These are phyloP conservation scores for Aeoliscus strigatus DNA, from an alignment of 2,797 vertebrate genomes.

Conservation along the genomic window DNA sequence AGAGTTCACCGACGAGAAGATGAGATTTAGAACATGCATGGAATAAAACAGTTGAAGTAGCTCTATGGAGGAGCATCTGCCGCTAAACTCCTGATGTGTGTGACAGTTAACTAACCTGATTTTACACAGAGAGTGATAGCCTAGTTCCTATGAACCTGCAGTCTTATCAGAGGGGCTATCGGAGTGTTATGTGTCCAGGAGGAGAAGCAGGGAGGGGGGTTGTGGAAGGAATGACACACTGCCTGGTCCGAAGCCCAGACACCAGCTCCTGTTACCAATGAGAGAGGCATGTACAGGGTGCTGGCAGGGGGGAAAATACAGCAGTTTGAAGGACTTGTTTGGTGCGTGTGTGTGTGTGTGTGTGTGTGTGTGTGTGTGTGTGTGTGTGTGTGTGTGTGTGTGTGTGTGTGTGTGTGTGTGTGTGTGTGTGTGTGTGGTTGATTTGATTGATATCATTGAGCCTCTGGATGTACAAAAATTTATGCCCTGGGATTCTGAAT, in stretches of 20 bases:
- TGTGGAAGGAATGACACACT: constrained; percentile 65
- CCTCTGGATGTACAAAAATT: constrained; percentile 4
- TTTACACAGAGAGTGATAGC: not conserved
- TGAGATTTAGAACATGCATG: no score
- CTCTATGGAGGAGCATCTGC: no score
- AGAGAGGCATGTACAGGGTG: constrained; percentile 36
- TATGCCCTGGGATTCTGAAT: constrained; percentile 1
- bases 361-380: not conserved
- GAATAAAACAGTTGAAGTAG: no score
- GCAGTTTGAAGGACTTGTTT: not conserved
- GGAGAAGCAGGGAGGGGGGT: constrained; percentile 22
- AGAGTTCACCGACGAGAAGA: no score
- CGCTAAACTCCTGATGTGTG: not conserved
- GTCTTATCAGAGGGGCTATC: constrained; percentile 61
- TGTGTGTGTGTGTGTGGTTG: not conserved
- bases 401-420: not conserved
- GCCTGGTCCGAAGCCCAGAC: constrained; percentile 48
- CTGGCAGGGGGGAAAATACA: constrained; percentile 18
- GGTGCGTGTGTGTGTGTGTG: not conserved
- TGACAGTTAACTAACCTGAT: no score
- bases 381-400: not conserved
- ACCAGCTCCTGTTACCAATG: constrained; percentile 61
- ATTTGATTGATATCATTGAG: constrained; percentile 2
- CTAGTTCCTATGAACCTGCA: constrained; percentile 26
- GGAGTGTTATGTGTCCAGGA: constrained; percentile 35